phyloP scores from a whole-genome alignment of 1,140 invertebrate species.

The Colletes latitarsis region DNA sequence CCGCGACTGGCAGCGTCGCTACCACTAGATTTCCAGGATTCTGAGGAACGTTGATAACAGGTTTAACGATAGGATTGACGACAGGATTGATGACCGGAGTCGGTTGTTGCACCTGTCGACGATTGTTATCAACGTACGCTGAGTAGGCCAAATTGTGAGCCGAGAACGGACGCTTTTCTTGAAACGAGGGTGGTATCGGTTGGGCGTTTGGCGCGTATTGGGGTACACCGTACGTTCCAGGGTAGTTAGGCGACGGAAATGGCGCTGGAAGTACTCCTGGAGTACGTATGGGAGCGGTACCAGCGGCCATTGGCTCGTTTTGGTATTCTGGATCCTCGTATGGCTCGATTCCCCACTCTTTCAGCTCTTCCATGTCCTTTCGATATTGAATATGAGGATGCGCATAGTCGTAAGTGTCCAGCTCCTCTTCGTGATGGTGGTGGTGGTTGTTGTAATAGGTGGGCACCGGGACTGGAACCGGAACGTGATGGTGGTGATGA shows the following conservation, averaged over 20 bases:
- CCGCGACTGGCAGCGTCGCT: neutral
- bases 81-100: neutral
- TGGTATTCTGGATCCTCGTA: conserved; percentile 72
- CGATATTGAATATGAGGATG: conserved; percentile 77
- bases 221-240: conserved; percentile 53
- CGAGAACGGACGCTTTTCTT: conserved; percentile 60
- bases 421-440: conserved; percentile 72
- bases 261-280: conserved; percentile 38
- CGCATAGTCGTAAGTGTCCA: conserved; percentile 74
- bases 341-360: conserved; percentile 79
- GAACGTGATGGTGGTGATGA: conserved; percentile 82
- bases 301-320: conserved; percentile 16
- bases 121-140: conserved; percentile 69
- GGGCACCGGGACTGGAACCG: conserved; percentile 80
- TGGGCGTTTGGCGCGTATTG: conserved; percentile 60
- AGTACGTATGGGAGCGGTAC: neutral
- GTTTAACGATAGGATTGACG: neutral
- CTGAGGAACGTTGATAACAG: too few relatives aligned
- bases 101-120: conserved; percentile 35
- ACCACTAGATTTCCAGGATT: conserved; percentile 12
- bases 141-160: conserved; percentile 74
- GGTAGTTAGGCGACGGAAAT: conserved; percentile 53
- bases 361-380: conserved; percentile 78
- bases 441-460: conserved; percentile 64
- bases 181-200: conserved; percentile 43